These are phyloP conservation scores for Drosophila meridionalis DNA, from an alignment of 2,888 invertebrate species.

Conservation along the genomic window DNA sequence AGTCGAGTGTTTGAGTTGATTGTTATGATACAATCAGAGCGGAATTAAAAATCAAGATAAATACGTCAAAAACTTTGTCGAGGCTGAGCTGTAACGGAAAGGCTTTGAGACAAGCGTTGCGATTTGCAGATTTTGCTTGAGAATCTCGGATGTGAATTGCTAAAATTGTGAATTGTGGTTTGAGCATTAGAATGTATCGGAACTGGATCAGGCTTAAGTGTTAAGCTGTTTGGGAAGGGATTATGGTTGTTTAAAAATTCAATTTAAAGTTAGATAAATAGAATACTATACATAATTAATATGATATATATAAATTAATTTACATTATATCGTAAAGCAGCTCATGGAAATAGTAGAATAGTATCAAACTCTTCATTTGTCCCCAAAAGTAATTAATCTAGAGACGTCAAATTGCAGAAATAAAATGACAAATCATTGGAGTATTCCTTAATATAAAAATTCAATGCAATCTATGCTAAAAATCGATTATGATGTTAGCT, in stretches of 20 bases:
- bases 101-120: slow-evolving; percentile 18
- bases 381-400: not conserved
- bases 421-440: too few species aligned
- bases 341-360: too few species aligned
- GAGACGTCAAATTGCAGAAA: not conserved
- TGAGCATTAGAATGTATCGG: not conserved
- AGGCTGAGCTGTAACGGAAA: slow-evolving; percentile 35
- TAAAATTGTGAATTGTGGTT: not conserved
- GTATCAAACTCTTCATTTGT: not conserved
- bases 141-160: not conserved
- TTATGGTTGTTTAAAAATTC: slow-evolving; percentile 6
- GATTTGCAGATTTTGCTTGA: not conserved
- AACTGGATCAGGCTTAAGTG: not conserved
- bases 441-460: not conserved
- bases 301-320: too few species aligned
- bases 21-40: slow-evolving; percentile 16
- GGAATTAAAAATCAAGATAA: slow-evolving; percentile 10
- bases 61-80: not conserved
- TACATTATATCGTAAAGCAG: too few species aligned
- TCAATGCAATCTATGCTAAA: not conserved
- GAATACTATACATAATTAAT: not conserved
- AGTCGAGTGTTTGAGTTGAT: slow-evolving; percentile 26
- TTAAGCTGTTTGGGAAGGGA: slow-evolving; percentile 32
- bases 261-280: not conserved
- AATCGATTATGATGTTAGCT: not conserved